Base-by-base conservation (phyloP, 2,113 vertebrate genomes). In the Dunckerocampus dactyliophorus region DNA sequence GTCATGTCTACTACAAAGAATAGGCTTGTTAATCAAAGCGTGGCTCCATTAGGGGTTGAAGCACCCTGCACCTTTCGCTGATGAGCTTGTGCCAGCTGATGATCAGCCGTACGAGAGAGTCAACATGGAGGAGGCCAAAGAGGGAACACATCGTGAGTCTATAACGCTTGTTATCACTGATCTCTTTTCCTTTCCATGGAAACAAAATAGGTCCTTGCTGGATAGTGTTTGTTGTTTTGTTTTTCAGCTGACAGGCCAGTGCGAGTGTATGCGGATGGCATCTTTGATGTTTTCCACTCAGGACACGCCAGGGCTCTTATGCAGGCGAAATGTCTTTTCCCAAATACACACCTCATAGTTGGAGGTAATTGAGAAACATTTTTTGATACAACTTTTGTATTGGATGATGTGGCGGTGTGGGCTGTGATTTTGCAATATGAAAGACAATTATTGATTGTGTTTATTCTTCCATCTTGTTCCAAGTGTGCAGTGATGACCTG, bases 211-310 rank as follows among this genome's bases (percentile, higher is more conserved):
- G 11, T 28, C 16, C 19, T 47, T 54, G 0, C 0, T 60, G 22
- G 19, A 8, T 69, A 34, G 4, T 5, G 7, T 34, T 34, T 62
- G 13, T 73, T 14, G 3, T 65, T 20, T 56, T 42, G 1, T 50
- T 6, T 6, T 51, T 28, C 84, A 97, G 95, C 72, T 76, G 89
- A 94, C 46, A 92, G 95, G 54, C 94, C 97, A 0, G 95, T 99
- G 79, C 91, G 97, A 67, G 97, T 99, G 66, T 99, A 99, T 49
- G 97, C 97, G 0, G 97, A 99, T 71, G 97, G 97, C 39, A 99
- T 99, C 89, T 98, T 99, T 86, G 97, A 99, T 56, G 90, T 98
- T 79, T 98, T 99, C 83, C 97, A 99, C 82, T 99, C 95, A 8
- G 97, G 97, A 76, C 97, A 99, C 8, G 97, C 97, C 80, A 92